Conservation (phyloP, 1,140 invertebrate genomes). For the Nasonia vitripennis region DNA sequence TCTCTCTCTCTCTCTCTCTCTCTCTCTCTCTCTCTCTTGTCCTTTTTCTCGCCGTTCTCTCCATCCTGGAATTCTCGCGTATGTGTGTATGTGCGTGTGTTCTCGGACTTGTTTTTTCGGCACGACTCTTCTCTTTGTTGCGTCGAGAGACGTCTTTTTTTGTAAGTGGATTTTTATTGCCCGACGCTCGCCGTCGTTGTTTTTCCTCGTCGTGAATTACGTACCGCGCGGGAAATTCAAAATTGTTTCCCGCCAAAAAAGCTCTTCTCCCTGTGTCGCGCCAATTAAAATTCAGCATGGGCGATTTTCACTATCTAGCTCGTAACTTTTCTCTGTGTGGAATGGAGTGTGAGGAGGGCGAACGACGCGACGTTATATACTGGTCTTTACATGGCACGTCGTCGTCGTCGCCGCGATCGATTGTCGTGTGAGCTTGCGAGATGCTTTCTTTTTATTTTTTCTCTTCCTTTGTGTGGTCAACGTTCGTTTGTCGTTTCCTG, state of each 20-base stretch:
- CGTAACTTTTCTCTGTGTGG: not conserved
- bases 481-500: not conserved
- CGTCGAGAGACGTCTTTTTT: not conserved
- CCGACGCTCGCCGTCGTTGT: not conserved
- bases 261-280: not conserved
- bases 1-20: conserved; percentile 41
- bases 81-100: not conserved
- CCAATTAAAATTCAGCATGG: conserved; percentile 43
- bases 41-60: conserved; percentile 31
- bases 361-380: conserved; percentile 22
- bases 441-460: not conserved
- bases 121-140: not conserved
- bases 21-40: not conserved
- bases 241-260: not conserved
- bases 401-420: conserved; percentile 28
- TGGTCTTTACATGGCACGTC: conserved; percentile 14
- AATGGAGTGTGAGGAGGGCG: not conserved
- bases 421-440: conserved; percentile 5
- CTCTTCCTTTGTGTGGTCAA: not conserved
- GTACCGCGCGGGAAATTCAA: not conserved
- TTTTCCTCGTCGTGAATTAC: conserved; percentile 33
- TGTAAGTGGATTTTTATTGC: not conserved
- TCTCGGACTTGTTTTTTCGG: not conserved
- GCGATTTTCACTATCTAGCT: conserved; percentile 1
- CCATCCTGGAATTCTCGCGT: not conserved